Evolutionary conservation across 2,113 vertebrate genomes (phyloP).

Genomic region (Nibea coibor): DNA sequence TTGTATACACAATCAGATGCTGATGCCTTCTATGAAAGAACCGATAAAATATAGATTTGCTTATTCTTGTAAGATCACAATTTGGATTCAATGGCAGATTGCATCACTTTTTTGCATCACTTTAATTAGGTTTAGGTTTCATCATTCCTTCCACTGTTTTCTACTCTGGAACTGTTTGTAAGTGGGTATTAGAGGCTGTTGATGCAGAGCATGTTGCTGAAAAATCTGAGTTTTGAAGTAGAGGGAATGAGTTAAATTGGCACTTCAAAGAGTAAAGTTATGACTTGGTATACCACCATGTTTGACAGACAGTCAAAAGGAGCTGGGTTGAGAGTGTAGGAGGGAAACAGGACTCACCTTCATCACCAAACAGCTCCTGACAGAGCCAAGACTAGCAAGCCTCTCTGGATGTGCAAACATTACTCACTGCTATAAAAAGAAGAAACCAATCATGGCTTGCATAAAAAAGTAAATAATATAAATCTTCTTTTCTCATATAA

Average conservation of each 20-base stretch:
- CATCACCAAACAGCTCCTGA: background rate
- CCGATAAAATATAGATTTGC: background rate
- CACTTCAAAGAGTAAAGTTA: slow-evolving; percentile 29
- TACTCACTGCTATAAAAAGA: background rate
- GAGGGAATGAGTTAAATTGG: slow-evolving; percentile 3
- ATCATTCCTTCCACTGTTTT: background rate
- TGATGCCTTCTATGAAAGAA: background rate
- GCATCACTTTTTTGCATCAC: slow-evolving; percentile 2
- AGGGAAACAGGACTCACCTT: slow-evolving; percentile 1
- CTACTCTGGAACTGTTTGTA: slow-evolving; percentile 2
- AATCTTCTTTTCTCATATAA: background rate
- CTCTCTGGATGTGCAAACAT: background rate
- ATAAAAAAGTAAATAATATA: background rate
- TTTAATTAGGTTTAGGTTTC: slow-evolving; percentile 9
- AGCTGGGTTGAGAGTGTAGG: background rate
- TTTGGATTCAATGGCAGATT: slow-evolving; percentile 10
- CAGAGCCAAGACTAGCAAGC: background rate
- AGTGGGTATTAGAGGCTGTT: background rate
- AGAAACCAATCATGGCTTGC: background rate
- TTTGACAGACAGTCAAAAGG: background rate
- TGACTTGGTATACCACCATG: background rate
- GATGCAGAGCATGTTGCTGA: background rate
- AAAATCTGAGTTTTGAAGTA: slow-evolving; percentile 3
- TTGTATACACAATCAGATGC: background rate
- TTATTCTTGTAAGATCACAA: slow-evolving; percentile 10